Evolutionary conservation across 1,140 invertebrate genomes (phyloP).

Genomic region (Calephelis virginiensis): DNA sequence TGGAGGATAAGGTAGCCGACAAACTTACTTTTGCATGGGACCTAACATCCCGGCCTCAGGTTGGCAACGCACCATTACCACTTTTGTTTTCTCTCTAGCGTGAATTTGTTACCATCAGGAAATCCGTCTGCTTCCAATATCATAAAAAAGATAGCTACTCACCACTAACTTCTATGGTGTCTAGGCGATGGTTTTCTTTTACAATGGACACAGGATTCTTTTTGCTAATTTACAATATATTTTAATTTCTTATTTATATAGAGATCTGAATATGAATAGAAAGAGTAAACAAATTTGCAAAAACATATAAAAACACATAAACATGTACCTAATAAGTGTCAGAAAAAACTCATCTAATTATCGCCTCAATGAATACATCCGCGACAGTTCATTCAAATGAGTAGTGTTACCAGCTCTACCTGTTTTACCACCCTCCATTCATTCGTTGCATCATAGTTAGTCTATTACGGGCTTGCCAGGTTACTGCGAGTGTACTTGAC

Average conservation of each 20-base stretch:
- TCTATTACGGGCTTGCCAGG: slow-evolving; percentile 54
- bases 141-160: too few species aligned
- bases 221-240: too few species aligned
- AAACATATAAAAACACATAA: slow-evolving; percentile 16
- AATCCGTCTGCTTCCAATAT: too few species aligned
- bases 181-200: too few species aligned
- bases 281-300: neutral
- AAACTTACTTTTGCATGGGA: too few species aligned
- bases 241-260: neutral
- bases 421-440: slow-evolving; percentile 37
- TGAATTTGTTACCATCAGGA: too few species aligned
- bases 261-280: neutral
- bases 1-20: too few species aligned
- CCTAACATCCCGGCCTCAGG: too few species aligned
- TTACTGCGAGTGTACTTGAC: slow-evolving; percentile 53
- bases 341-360: slow-evolving; percentile 23
- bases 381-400: slow-evolving; percentile 37
- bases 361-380: slow-evolving; percentile 32
- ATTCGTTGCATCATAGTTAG: slow-evolving; percentile 50
- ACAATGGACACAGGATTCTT: too few species aligned
- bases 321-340: slow-evolving; percentile 18
- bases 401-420: slow-evolving; percentile 29
- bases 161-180: too few species aligned
- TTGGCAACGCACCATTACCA: too few species aligned
- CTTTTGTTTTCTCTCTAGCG: too few species aligned